Evolutionary conservation across 2,113 vertebrate genomes (phyloP).

Genomic region (Rafetus swinhoei): DNA sequence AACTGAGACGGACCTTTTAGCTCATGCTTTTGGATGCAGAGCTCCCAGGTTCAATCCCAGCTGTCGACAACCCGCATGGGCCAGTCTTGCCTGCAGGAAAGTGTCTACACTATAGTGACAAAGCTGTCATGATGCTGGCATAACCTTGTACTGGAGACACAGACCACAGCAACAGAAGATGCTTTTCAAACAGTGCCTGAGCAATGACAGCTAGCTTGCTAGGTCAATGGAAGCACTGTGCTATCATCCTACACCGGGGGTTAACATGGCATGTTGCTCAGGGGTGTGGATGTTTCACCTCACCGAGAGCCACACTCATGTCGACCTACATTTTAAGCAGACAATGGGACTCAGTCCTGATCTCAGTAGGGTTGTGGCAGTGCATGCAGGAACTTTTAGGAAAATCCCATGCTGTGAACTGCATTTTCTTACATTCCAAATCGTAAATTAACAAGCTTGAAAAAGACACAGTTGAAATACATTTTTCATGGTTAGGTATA

Average conservation of each 20-base stretch:
- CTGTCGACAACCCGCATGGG: accelerated
- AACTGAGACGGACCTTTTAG: neutral
- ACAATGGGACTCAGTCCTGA: neutral
- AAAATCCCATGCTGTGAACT: accelerated
- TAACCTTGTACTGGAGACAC: neutral
- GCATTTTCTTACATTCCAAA: neutral
- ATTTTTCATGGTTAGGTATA: neutral
- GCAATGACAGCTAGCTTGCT: neutral
- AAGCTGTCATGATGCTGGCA: neutral
- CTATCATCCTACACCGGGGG: neutral
- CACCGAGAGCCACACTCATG: neutral
- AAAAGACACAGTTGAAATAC: neutral
- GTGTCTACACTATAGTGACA: neutral
- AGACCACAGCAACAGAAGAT: neutral
- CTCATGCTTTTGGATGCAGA: neutral
- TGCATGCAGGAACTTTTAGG: neutral
- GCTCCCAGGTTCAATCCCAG: neutral
- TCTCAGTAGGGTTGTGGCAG: neutral
- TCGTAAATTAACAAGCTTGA: neutral
- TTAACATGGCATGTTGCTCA: neutral
- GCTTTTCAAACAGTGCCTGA: neutral
- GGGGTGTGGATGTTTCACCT: neutral
- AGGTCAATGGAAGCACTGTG: neutral
- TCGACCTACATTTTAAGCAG: neutral
- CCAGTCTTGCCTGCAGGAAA: neutral